phyloP scores from a whole-genome alignment of 2,797 vertebrate genomes.

The Acanthopagrus latus region DNA sequence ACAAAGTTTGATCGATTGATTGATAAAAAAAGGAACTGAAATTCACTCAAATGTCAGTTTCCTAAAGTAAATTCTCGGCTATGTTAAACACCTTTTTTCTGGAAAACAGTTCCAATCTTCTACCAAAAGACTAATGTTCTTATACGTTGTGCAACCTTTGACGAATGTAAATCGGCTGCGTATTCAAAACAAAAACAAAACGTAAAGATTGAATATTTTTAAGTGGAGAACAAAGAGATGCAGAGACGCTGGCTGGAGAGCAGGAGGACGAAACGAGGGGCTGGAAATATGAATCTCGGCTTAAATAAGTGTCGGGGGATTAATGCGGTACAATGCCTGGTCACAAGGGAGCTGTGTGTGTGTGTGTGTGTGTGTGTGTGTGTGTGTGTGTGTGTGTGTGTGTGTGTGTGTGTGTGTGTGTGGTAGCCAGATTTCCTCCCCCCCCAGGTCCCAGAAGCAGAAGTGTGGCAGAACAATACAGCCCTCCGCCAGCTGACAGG shows the following conservation, averaged over 20 bases:
- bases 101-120: not conserved
- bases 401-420: slow-evolving; percentile 29
- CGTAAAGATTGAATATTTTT: slow-evolving; percentile 12
- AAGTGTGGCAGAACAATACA: slow-evolving; percentile 78
- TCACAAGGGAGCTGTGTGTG: slow-evolving; percentile 55
- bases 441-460: slow-evolving; percentile 51
- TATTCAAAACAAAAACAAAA: slow-evolving; percentile 1
- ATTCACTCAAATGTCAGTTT: not conserved
- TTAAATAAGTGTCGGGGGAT: slow-evolving; percentile 75
- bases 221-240: slow-evolving; percentile 51
- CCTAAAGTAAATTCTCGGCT: not conserved
- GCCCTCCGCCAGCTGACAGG: slow-evolving; percentile 69
- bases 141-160: not conserved
- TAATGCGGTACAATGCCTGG: slow-evolving; percentile 67
- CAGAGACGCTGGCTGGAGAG: slow-evolving; percentile 23
- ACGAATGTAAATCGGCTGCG: not conserved
- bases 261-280: slow-evolving; percentile 15
- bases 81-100: not conserved
- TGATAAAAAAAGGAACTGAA: not conserved
- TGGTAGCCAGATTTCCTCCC: not conserved
- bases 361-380: slow-evolving; percentile 42
- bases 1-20: no score
- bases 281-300: slow-evolving; percentile 62
- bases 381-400: slow-evolving; percentile 25
- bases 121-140: not conserved